phyloP scores from a whole-genome alignment of 2,888 invertebrate species.

The Hirtodrosophila trivittata region DNA sequence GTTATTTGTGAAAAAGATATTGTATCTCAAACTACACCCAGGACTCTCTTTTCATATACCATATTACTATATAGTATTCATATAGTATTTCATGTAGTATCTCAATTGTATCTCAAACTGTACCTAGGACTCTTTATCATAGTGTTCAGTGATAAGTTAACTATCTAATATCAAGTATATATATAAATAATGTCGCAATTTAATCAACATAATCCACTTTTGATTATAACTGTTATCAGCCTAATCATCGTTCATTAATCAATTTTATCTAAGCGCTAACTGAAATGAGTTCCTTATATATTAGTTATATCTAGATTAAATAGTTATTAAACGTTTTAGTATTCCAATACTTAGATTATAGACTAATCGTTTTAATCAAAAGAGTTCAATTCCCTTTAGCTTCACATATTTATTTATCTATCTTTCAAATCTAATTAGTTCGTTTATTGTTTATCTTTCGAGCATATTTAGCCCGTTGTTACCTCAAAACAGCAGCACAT shows the following conservation, averaged over 20 bases:
- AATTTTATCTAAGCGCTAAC: conserved; percentile 18
- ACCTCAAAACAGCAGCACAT: conserved; percentile 8
- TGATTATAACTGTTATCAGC: conserved; percentile 28
- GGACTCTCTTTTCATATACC: no score
- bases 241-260: conserved; percentile 41
- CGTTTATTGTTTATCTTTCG: neutral
- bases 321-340: conserved; percentile 32
- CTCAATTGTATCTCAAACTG: no score
- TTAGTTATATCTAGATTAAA: conserved; percentile 39
- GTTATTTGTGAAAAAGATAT: no score
- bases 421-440: neutral
- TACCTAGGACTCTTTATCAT: no score
- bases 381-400: no score
- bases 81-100: no score
- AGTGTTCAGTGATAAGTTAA: neutral
- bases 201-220: conserved; percentile 28
- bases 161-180: neutral
- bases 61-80: no score
- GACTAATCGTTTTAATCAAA: neutral
- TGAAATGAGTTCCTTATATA: conserved; percentile 27
- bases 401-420: conserved; percentile 8
- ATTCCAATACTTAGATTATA: conserved; percentile 9
- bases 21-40: no score
- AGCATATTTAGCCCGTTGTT: neutral
- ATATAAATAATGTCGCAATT: conserved; percentile 7